Conservation (phyloP, 2,888 invertebrate genomes). For the Dryadula phaetusa region DNA sequence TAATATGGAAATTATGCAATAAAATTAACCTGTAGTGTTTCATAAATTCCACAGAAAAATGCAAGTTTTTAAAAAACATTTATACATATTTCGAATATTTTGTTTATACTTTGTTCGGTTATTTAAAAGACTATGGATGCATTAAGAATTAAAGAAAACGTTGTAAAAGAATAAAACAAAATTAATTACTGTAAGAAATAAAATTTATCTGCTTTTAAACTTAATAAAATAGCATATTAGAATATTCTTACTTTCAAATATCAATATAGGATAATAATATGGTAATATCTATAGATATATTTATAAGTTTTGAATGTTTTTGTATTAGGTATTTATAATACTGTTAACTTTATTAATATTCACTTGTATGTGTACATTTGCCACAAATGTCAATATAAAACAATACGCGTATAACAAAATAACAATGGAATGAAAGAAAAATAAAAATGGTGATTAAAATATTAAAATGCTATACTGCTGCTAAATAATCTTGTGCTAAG, state of each 20-base stretch:
- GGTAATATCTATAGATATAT: neutral
- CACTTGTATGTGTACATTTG: neutral
- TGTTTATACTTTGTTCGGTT: too few relatives aligned
- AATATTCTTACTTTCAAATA: slow-evolving; percentile 5
- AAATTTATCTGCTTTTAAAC: slow-evolving; percentile 10
- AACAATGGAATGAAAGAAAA: slow-evolving; percentile 43
- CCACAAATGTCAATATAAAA: neutral
- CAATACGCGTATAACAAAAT: slow-evolving; percentile 6
- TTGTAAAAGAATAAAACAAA: neutral
- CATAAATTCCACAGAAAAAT: too few relatives aligned
- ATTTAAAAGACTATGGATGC: too few relatives aligned
- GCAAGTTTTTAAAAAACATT: too few relatives aligned
- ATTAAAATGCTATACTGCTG: slow-evolving; percentile 36
- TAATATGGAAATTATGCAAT: too few relatives aligned
- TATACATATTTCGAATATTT: too few relatives aligned
- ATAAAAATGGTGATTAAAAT: slow-evolving; percentile 30
- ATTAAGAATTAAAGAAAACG: too few relatives aligned
- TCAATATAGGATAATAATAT: neutral
- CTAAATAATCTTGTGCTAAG: neutral
- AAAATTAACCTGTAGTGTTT: too few relatives aligned
- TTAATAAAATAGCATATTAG: slow-evolving; percentile 12
- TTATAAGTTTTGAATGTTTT: neutral
- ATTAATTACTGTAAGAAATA: slow-evolving; percentile 1
- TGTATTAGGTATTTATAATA: slow-evolving; percentile 16
- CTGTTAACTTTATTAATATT: slow-evolving; percentile 1